Conservation (phyloP, 2,888 invertebrate genomes). For the Tetanocera ferruginea region DNA sequence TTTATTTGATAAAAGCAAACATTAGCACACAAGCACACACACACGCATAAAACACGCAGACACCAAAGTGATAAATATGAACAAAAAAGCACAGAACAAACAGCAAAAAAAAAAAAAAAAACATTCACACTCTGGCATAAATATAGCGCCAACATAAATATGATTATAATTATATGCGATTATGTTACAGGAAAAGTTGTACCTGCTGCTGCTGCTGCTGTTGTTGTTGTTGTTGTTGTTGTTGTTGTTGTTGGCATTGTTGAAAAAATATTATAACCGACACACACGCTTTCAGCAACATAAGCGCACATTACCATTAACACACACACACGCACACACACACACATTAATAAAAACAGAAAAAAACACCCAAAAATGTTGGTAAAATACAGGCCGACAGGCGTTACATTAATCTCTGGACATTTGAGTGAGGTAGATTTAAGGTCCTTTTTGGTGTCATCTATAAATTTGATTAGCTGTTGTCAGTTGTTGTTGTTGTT, state of each 20-base stretch:
- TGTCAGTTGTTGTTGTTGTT: background rate
- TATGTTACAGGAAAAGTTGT: background rate
- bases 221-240: background rate
- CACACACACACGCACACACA: background rate
- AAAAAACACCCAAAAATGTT: too few relatives aligned
- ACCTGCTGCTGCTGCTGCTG: background rate
- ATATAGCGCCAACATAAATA: background rate
- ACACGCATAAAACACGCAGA: too few relatives aligned
- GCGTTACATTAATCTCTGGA: constrained; percentile 3
- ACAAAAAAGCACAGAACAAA: too few relatives aligned
- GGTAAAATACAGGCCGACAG: too few relatives aligned
- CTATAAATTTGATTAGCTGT: constrained; percentile 20
- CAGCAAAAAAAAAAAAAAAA: too few relatives aligned
- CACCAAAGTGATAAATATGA: too few relatives aligned
- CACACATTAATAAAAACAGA: background rate
- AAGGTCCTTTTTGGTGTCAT: background rate
- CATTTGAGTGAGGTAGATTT: background rate
- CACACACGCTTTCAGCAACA: background rate
- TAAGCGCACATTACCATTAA: background rate
- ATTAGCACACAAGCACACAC: too few relatives aligned
- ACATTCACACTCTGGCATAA: background rate
- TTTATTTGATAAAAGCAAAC: too few relatives aligned
- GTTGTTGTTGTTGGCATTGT: background rate
- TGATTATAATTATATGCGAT: constrained; percentile 10
- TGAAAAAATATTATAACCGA: background rate